Evolutionary conservation across 2,797 vertebrate species (phyloP).

Genomic region (Alexandromys oeconomus): DNA sequence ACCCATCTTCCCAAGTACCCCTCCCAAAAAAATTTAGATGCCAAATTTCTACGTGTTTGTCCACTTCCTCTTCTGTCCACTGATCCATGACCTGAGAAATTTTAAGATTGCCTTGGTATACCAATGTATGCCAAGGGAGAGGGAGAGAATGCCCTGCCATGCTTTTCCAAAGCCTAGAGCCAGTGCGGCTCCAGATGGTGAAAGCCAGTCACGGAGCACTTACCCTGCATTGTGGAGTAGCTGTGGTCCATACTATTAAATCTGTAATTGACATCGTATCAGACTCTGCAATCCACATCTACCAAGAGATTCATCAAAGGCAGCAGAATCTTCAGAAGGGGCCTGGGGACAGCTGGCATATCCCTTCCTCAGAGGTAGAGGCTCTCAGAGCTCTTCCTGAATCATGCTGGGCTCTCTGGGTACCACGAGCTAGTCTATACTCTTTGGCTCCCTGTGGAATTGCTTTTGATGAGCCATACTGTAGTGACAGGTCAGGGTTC

Average conservation of each 20-base stretch:
- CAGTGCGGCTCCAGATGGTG: background rate
- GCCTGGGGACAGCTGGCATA: background rate
- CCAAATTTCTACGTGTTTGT: background rate
- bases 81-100: background rate
- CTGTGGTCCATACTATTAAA: fast-evolving
- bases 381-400: background rate
- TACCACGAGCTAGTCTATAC: background rate
- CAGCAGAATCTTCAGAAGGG: background rate
- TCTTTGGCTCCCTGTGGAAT: background rate
- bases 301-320: background rate
- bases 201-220: background rate
- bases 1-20: background rate
- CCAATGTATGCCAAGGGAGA: background rate
- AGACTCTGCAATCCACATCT: background rate
- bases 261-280: background rate
- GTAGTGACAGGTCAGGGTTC: background rate
- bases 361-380: background rate
- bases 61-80: background rate
- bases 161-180: background rate
- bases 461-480: slow-evolving; percentile 39
- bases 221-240: background rate
- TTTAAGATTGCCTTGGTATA: background rate
- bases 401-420: background rate
- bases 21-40: background rate
- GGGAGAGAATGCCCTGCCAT: background rate